Evolutionary conservation across 2,797 vertebrate species (phyloP), one percentile per base, ranked within the genome.

Genomic region (Gila robusta): DNA sequence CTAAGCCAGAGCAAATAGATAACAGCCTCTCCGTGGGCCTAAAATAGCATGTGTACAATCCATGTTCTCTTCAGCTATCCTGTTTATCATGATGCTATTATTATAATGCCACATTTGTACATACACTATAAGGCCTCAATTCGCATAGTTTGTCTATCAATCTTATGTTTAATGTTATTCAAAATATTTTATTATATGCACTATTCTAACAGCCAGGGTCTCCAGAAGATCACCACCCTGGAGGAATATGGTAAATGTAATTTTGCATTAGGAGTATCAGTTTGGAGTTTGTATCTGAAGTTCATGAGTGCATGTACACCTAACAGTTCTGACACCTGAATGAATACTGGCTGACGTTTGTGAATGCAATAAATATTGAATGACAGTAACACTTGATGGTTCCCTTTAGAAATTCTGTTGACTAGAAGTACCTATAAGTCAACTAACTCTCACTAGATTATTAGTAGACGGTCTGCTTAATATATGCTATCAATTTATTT

Each of bases 201-300:
- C 84, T 92, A 41, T 91, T 28, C 91, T 94, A 56, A 41, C 92
- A 95, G 95, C 91, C 92, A 77, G 92, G 92, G 1, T 93, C 92
- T 52, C 91, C 93, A 85, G 95, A 95, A 59, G 94, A 93, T 87
- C 88, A 92, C 78, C 94, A 95, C 86, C 93, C 92, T 21, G 95
- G 95, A 85, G 94, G 94, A 92, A 91, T 95, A 62, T 95, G 95
- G 95, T 96, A 94, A 94, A 90, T 92, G 21, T 67, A 4, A 6
- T 44, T 44, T 35, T 35, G 70, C 39, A 62, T 73, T 59, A 83
- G 26, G 26, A 64, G 70, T 32, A 32, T 72, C 35, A 14, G 17
- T 62, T 66, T 67, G 44, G 59, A 47, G 79, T 70, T 86, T 77
- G 59, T 3, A 23, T 23, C 62, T 82, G 41, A 69, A n/a, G 6